Evolutionary conservation across 2,797 vertebrate genomes (phyloP).

Genomic region (Rachycentron canadum): DNA sequence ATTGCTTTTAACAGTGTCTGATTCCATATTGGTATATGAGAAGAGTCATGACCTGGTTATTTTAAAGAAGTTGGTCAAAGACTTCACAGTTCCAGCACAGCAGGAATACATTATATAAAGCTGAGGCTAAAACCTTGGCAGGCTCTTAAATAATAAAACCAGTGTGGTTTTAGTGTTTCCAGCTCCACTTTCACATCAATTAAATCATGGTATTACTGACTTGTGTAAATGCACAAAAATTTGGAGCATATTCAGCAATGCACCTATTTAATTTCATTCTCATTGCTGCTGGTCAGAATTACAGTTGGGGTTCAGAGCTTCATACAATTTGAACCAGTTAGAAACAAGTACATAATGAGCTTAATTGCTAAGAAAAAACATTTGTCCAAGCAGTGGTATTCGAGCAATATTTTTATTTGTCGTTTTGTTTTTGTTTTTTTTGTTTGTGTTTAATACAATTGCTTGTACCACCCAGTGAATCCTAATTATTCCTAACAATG

Average conservation of each 20-base stretch:
- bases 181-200: neutral
- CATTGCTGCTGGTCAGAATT: neutral
- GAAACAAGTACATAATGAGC: neutral
- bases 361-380: neutral
- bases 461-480: neutral
- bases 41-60: conserved; percentile 2
- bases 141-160: neutral
- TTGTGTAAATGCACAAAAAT: neutral
- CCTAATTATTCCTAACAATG: neutral
- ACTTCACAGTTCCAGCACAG: neutral
- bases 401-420: neutral
- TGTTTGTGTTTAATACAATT: neutral
- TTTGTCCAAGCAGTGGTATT: neutral
- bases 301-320: neutral
- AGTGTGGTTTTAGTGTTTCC: neutral
- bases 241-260: neutral
- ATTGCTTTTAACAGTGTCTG: conserved; percentile 25
- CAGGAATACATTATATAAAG: neutral
- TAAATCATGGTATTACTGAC: neutral
- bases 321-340: neutral
- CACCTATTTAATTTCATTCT: neutral
- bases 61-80: neutral
- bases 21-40: conserved; percentile 9
- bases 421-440: neutral
- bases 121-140: neutral